These are phyloP conservation scores for Caradrina kadenii DNA, from an alignment of 2,888 invertebrate species.

Conservation along the genomic window DNA sequence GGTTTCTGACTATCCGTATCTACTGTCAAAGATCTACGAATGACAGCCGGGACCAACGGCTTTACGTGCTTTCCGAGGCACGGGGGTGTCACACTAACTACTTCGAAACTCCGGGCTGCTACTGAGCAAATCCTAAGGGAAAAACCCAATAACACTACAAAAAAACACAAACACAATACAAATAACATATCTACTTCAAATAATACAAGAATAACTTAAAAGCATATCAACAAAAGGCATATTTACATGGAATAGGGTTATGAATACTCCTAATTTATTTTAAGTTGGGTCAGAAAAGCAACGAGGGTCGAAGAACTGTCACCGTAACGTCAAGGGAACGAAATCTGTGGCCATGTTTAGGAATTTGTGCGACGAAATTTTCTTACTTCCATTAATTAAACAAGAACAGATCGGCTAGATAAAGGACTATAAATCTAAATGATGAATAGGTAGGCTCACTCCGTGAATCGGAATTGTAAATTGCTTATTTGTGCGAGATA, in stretches of 20 bases:
- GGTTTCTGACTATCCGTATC: too few species aligned
- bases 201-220: slow-evolving; percentile 8
- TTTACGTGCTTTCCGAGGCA: too few species aligned
- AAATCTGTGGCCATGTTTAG: slow-evolving; percentile 66
- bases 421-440: slow-evolving; percentile 89
- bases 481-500: slow-evolving; percentile 81
- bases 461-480: slow-evolving; percentile 85
- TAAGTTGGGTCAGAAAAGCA: slow-evolving; percentile 60
- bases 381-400: slow-evolving; percentile 88
- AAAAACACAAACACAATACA: too few species aligned
- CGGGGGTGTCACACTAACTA: too few species aligned
- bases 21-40: too few species aligned
- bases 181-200: background rate
- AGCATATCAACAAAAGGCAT: slow-evolving; percentile 16
- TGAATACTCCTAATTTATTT: slow-evolving; percentile 57
- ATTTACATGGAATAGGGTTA: slow-evolving; percentile 28
- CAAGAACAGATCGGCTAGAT: slow-evolving; percentile 88
- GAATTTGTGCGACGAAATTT: slow-evolving; percentile 76
- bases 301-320: slow-evolving; percentile 66
- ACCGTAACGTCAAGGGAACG: slow-evolving; percentile 67
- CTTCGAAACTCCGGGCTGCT: too few species aligned
- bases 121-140: too few species aligned
- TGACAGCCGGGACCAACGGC: too few species aligned
- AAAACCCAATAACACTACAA: too few species aligned
- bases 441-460: slow-evolving; percentile 87